These are phyloP conservation scores for Cheilosia scutellata DNA, from an alignment of 2,888 invertebrate genomes.

Conservation along the genomic window DNA sequence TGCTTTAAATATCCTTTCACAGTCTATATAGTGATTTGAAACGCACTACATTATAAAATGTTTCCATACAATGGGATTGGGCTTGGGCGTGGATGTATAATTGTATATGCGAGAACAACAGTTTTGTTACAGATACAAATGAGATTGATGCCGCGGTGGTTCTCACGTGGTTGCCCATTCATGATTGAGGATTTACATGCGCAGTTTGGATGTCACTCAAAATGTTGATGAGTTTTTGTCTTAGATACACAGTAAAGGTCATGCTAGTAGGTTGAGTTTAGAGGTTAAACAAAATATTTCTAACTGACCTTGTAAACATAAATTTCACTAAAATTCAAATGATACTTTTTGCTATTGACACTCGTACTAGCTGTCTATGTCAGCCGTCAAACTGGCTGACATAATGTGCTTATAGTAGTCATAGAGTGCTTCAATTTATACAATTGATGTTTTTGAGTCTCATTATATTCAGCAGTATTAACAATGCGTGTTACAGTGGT, in stretches of 20 bases:
- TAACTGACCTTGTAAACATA: not conserved
- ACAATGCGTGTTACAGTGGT: no score
- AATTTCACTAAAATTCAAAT: not conserved
- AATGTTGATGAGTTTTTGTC: not conserved
- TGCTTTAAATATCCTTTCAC: no score
- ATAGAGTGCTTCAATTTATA: no score
- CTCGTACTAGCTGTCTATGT: no score
- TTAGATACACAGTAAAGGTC: not conserved
- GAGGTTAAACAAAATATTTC: not conserved
- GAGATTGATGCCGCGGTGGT: not conserved
- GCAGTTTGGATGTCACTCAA: not conserved
- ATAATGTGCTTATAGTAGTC: no score
- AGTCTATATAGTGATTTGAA: no score
- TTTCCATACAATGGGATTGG: not conserved
- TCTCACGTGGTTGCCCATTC: constrained; percentile 11
- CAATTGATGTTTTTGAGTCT: no score
- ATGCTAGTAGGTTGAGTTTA: not conserved
- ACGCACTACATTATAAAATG: no score
- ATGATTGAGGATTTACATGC: not conserved
- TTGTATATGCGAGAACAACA: not conserved
- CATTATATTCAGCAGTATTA: no score
- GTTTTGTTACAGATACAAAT: not conserved
- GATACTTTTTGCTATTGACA: no score
- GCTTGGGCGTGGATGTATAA: no score
- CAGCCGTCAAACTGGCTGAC: no score